Base-by-base conservation (phyloP, 1,140 invertebrate species). In the Drosophila azteca region DNA sequence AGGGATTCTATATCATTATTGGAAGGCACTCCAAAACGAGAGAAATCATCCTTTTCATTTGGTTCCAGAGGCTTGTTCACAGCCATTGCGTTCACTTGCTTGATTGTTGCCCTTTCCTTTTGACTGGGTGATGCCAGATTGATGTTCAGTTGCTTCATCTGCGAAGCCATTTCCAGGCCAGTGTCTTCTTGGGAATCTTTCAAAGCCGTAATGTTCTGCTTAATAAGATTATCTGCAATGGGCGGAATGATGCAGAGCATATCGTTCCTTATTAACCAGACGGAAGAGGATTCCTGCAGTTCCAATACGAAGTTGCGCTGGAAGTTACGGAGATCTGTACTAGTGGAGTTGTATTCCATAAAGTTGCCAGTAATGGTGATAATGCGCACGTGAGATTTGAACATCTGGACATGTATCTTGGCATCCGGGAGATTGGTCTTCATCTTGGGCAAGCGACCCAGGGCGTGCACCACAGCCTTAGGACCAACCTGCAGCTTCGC, bases 261-360 rank as follows among this genome's bases (percentile, higher is more conserved):
- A 4, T 82, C 79, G 6, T 74, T 74, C 6, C 24, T 50, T 41
- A 82, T 79, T 1, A 65, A 3, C 79, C 79, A 82, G 8, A 29
- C 24, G 1, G 13, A n/a, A 1, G 3, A 5, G 13, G 11, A 7
- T 3, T 24, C 7, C 6, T 5, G 1, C 0, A 15, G 13, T 3
- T 39, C 55, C 29, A 83, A 20, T 0, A 61, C 70, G 57, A 82
- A 64, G 6, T 48, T 58, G 7, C 80, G 61, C 9, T 50, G 39
- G 44, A 62, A 82, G 4, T 26, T 22, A 2, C 58, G 50, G 0
- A 4, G 13, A 6, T 65, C 9, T 29, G 50, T 66, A 1, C n/a
- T 52, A 0, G 1, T 17, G 13, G 35, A 15, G 2, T 11, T 43
- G 2, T 7, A 11, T 22, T 75, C 65, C 3, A 22, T 17, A 6